phyloP scores from a whole-genome alignment of 2,113 vertebrate genomes.

The Epinephelus lanceolatus region DNA sequence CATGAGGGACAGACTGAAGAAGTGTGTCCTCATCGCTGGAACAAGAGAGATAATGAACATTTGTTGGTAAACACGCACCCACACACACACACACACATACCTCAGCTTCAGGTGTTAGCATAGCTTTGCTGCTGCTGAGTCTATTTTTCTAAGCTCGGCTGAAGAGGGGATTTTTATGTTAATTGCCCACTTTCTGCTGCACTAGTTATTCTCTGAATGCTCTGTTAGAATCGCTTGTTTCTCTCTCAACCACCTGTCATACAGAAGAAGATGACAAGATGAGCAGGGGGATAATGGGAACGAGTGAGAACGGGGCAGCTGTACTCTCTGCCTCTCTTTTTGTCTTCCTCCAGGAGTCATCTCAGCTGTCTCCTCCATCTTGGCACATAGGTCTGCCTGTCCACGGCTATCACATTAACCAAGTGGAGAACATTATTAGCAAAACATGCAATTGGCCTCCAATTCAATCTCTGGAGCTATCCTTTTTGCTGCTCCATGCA shows the following conservation, averaged over 20 bases:
- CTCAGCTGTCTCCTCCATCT: conserved; percentile 38
- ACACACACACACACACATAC: background rate
- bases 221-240: conserved; percentile 68
- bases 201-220: conserved; percentile 66
- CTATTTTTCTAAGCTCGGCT: conserved; percentile 36
- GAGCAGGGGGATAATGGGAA: conserved; percentile 38
- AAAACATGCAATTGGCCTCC: conserved; percentile 29
- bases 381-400: conserved; percentile 17
- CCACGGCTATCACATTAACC: conserved; percentile 31
- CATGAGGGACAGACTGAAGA: conserved; percentile 23
- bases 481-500: background rate
- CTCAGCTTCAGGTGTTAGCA: conserved; percentile 52
- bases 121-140: conserved; percentile 23
- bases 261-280: conserved; percentile 48
- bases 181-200: conserved; percentile 70
- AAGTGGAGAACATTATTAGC: conserved; percentile 49
- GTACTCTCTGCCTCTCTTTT: conserved; percentile 31
- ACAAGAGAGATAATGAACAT: conserved; percentile 70
- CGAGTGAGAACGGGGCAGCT: conserved; percentile 23
- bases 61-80: conserved; percentile 39
- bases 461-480: conserved; percentile 31
- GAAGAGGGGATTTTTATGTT: conserved; percentile 68
- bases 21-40: conserved; percentile 41
- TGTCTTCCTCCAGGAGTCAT: conserved; percentile 48
- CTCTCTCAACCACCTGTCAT: conserved; percentile 66